A percentile compares a stretch with the other conserved stretches of the same genome.
Conservation (phyloP, 2,113 vertebrate genomes). For the Greenwoodochromis staneri region DNA sequence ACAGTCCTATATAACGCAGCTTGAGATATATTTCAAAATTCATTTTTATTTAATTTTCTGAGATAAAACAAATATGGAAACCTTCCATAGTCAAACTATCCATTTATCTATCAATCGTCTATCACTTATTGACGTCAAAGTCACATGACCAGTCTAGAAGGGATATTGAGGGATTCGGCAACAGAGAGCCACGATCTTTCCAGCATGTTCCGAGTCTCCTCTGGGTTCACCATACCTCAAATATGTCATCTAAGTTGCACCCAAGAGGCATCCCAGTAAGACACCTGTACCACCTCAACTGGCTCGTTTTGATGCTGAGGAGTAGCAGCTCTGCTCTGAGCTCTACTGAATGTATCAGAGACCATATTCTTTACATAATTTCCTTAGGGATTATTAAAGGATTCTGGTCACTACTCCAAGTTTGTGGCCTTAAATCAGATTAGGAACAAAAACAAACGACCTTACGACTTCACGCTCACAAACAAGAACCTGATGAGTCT, state of each 20-base stretch:
- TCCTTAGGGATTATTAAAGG: not conserved
- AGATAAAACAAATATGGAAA: not conserved
- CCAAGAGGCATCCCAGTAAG: not conserved
- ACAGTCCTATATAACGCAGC: not conserved
- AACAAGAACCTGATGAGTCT: not conserved
- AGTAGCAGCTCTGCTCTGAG: not conserved
- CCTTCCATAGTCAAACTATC: not conserved
- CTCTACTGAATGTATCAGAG: not conserved
- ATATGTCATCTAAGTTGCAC: not conserved
- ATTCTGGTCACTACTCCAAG: not conserved
- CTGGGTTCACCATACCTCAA: not conserved
- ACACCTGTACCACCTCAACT: not conserved
- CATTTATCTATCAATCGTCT: not conserved
- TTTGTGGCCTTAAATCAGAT: not conserved
- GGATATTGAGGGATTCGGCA: not conserved
- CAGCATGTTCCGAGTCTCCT: not conserved
- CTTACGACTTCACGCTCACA: not conserved
- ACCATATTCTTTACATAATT: not conserved
- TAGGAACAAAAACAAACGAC: not conserved
- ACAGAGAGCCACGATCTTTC: not conserved
- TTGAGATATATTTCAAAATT: not conserved
- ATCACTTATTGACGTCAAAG: not conserved
- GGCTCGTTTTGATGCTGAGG: not conserved
- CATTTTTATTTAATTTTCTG: not conserved
- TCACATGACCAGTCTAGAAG: not conserved